A percentile compares a stretch with the other conserved stretches of the same genome.
phyloP scores from a whole-genome alignment of 1,140 invertebrate species.

The Drosophila varians region DNA sequence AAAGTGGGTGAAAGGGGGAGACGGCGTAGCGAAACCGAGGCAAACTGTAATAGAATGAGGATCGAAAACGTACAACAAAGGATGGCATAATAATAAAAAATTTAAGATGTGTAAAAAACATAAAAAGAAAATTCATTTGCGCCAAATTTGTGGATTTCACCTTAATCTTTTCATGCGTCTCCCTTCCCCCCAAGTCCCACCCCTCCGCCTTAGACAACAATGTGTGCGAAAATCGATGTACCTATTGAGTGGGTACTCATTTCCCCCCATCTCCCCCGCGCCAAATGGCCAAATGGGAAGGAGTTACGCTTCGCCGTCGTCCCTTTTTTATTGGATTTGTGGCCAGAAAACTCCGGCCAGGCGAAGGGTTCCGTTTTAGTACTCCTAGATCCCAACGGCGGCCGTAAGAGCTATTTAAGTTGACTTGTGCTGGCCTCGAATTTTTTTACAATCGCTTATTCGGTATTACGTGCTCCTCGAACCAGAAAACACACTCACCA shows the following conservation, averaged over 20 bases:
- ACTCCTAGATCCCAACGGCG: slow-evolving; percentile 14
- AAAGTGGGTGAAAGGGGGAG: not conserved
- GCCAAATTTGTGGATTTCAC: slow-evolving; percentile 82
- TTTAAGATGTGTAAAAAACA: slow-evolving; percentile 82
- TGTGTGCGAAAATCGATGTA: slow-evolving; percentile 73
- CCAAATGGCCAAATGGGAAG: slow-evolving; percentile 32
- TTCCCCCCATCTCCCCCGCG: slow-evolving; percentile 31
- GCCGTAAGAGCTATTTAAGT: slow-evolving; percentile 74
- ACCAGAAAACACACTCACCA: not conserved
- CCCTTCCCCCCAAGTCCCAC: not conserved
- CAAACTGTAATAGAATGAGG: slow-evolving; percentile 78
- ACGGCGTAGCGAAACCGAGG: slow-evolving; percentile 41
- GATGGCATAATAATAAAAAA: slow-evolving; percentile 82
- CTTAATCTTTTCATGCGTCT: slow-evolving; percentile 68
- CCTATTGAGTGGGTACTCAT: slow-evolving; percentile 54
- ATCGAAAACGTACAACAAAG: slow-evolving; percentile 80
- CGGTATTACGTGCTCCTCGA: slow-evolving; percentile 40
- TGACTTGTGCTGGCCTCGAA: slow-evolving; percentile 48
- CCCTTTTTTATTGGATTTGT: slow-evolving; percentile 61
- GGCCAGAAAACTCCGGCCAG: slow-evolving; percentile 33
- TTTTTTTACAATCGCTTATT: slow-evolving; percentile 66
- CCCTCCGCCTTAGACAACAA: slow-evolving; percentile 46
- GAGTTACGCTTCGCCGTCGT: slow-evolving; percentile 48
- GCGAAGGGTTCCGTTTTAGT: slow-evolving; percentile 7
- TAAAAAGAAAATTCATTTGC: slow-evolving; percentile 82